phyloP scores from a whole-genome alignment of 2,888 invertebrate species.

The Pardosa pseudoannulata region DNA sequence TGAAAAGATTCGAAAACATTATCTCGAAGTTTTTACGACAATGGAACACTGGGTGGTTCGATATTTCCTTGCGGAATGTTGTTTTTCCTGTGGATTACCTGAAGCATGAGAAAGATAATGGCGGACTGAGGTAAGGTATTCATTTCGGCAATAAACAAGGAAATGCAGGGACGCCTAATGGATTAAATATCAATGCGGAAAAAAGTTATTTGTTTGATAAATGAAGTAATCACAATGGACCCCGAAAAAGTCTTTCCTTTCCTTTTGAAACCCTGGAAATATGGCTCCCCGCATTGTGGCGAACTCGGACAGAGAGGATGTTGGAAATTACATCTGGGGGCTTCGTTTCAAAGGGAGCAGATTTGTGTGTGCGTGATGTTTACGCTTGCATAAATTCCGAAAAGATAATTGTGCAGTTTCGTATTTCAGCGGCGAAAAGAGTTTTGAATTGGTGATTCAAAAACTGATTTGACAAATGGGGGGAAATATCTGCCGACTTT shows the following conservation, averaged over 20 bases:
- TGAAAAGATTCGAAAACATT: constrained; percentile 45
- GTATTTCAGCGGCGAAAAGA: no score
- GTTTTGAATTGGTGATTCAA: no score
- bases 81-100: constrained; percentile 33
- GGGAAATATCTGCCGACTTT: no score
- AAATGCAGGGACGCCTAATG: background rate
- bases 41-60: constrained; percentile 47
- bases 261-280: background rate
- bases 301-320: no score
- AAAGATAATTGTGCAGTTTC: no score
- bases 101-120: constrained; percentile 61
- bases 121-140: constrained; percentile 23
- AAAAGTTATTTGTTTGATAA: constrained; percentile 17
- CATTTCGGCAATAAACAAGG: constrained; percentile 36
- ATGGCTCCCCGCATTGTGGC: background rate
- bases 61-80: constrained; percentile 29
- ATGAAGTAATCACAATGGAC: constrained; percentile 2
- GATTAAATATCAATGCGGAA: constrained; percentile 14
- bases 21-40: constrained; percentile 43
- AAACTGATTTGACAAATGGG: no score
- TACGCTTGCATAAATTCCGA: no score
- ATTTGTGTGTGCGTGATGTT: no score
- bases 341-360: no score
- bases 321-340: no score
- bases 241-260: background rate